Base-by-base conservation (phyloP, 2,797 vertebrate genomes). In the Borostomias antarcticus region DNA sequence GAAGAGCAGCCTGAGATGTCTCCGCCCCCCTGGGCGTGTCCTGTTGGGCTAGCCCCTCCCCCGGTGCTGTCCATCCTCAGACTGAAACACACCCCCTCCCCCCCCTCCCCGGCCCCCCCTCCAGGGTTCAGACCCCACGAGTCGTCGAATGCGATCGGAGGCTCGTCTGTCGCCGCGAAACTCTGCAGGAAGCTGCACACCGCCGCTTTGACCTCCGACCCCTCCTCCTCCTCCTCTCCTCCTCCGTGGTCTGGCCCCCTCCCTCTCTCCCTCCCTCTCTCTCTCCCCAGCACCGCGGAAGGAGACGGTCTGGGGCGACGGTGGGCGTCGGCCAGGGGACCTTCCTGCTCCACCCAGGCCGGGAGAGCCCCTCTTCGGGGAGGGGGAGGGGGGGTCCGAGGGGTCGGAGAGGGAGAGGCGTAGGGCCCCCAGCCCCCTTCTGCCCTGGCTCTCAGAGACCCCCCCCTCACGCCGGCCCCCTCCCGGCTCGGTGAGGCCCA, bases 61-160 rank as follows among this genome's bases (percentile, higher is more conserved):
- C 5, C 29, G 2, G 88, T 91, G 70, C 86, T 88, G 62, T 92
- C 90, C 59, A 91, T 81, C 71, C 82, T 85, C 66, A 91, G 80
- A 67, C 90, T 92, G 76, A 92, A 90, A 74, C 75, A 19, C 26
- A 72, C 61, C 0, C 25, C 76, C 0, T 77, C 84, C 50, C 72
- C 64, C 0, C 9, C 65, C 0, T 56, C 13, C 6, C 1, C 32
- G 17, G 47, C 58, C n/a, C 25, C 61, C 9, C 23, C 30, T 2
- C 67, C 69, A 15, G 30, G 76, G 71, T 93, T 62, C 1, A 92
- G 73, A 26, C 88, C 89, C 91, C 92, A 93, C 0, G 89, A 91
- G 51, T 93, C 90, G 0, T 91, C 90, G 15, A 78, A 76, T 0
- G 92, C 92, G 0, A 93, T 15, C 0, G 91, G 92, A 2, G 94